phyloP scores from a whole-genome alignment of 2,888 invertebrate species.

The Megamerina dolium region DNA sequence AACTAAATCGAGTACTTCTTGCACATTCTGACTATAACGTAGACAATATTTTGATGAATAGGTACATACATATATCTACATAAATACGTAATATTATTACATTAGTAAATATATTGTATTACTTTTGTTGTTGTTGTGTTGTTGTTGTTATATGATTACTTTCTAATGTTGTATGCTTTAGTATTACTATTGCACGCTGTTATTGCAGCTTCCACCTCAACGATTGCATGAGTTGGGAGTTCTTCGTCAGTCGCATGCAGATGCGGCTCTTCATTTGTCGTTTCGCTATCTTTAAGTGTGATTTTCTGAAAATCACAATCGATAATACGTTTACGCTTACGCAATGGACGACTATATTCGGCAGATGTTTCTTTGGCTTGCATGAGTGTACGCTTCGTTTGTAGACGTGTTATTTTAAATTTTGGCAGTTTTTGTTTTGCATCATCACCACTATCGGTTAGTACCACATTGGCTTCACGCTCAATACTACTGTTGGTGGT shows the following conservation, averaged over 20 bases:
- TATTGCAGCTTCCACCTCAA: slow-evolving; percentile 5
- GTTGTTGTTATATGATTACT: slow-evolving; percentile 6
- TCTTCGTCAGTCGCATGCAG: slow-evolving; percentile 1
- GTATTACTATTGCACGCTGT: slow-evolving; percentile 22
- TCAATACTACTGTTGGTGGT: too few relatives aligned
- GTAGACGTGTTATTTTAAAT: slow-evolving; percentile 58
- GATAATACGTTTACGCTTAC: slow-evolving; percentile 60
- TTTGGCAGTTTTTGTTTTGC: slow-evolving; percentile 55
- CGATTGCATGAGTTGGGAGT: not conserved
- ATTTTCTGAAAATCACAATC: slow-evolving; percentile 51
- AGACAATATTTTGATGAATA: too few relatives aligned
- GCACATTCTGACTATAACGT: too few relatives aligned
- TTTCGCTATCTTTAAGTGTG: slow-evolving; percentile 20
- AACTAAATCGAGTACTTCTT: too few relatives aligned
- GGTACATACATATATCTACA: too few relatives aligned
- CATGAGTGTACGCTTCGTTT: slow-evolving; percentile 49
- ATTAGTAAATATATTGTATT: not conserved
- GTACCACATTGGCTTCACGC: slow-evolving; percentile 7
- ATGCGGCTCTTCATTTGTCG: slow-evolving; percentile 4
- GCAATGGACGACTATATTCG: slow-evolving; percentile 56
- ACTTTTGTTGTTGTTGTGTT: slow-evolving; percentile 1
- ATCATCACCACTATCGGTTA: slow-evolving; percentile 30
- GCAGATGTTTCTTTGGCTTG: slow-evolving; percentile 39
- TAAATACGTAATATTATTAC: slow-evolving; percentile 1
- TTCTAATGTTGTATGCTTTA: slow-evolving; percentile 9